Evolutionary conservation across 2,888 invertebrate genomes (phyloP).

Genomic region (Perithous albicinctus): DNA sequence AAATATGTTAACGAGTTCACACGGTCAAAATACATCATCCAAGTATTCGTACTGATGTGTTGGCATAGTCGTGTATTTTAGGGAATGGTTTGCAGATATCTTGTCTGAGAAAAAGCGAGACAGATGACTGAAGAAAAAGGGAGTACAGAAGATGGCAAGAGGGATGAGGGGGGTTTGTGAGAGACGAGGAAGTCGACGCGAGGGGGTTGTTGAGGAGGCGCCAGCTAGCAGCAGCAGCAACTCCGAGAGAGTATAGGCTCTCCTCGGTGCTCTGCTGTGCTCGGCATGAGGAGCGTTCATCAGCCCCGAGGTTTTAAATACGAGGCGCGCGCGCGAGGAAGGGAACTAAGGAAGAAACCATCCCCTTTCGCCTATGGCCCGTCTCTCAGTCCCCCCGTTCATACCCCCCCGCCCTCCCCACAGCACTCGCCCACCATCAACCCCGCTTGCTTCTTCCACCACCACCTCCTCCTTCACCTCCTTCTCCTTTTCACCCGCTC

Average conservation of each 20-base stretch:
- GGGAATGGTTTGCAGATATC: constrained; percentile 10
- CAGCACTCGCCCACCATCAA: constrained; percentile 69
- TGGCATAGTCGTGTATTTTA: constrained; percentile 2
- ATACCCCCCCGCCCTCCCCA: constrained; percentile 73
- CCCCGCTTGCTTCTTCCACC: constrained; percentile 68
- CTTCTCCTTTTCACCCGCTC: constrained; percentile 58
- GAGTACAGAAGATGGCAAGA: constrained; percentile 37
- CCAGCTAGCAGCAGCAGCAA: constrained; percentile 60
- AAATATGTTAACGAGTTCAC: not conserved
- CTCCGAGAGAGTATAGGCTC: constrained; percentile 64
- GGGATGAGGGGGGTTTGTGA: constrained; percentile 60
- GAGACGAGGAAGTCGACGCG: constrained; percentile 66
- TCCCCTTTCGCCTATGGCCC: constrained; percentile 74
- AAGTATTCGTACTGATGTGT: not conserved
- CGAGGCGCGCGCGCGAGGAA: constrained; percentile 79
- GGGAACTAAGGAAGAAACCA: constrained; percentile 80
- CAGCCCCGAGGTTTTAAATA: constrained; percentile 85
- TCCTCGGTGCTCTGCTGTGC: constrained; percentile 54
- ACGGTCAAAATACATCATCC: not conserved
- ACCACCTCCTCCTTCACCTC: constrained; percentile 69
- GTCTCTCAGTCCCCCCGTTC: constrained; percentile 63
- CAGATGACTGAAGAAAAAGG: constrained; percentile 15
- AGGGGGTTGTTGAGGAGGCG: constrained; percentile 73
- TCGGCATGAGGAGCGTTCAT: constrained; percentile 84
- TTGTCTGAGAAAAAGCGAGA: not conserved